Conservation (phyloP, 2,888 invertebrate species). For the Drosophila longiperda region DNA sequence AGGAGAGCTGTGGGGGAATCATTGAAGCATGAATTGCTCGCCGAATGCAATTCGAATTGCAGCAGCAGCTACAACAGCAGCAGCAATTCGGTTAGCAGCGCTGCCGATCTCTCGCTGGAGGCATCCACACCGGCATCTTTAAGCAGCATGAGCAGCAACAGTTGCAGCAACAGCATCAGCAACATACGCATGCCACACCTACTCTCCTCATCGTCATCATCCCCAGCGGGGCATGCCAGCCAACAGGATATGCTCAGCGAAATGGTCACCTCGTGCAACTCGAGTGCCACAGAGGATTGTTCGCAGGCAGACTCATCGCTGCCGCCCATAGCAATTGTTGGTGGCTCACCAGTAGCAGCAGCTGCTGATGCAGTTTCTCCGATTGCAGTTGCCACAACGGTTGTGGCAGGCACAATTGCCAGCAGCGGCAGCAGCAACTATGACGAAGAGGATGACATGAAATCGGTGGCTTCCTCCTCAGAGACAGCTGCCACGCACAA, state of each 20-base stretch:
- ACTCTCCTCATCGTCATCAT: slow-evolving; percentile 24
- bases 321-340: slow-evolving; percentile 24
- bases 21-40: slow-evolving; percentile 69
- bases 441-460: slow-evolving; percentile 68
- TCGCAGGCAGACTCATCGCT: slow-evolving; percentile 51
- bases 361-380: slow-evolving; percentile 1
- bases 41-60: slow-evolving; percentile 71
- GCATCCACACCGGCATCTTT: slow-evolving; percentile 85
- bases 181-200: slow-evolving; percentile 37
- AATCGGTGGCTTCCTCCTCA: slow-evolving; percentile 64
- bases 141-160: slow-evolving; percentile 49
- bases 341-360: not conserved
- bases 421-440: slow-evolving; percentile 60
- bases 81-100: slow-evolving; percentile 80
- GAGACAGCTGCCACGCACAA: slow-evolving; percentile 70
- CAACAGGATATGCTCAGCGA: slow-evolving; percentile 81
- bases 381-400: not conserved
- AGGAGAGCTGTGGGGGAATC: slow-evolving; percentile 34
- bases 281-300: slow-evolving; percentile 69
- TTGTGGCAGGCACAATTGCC: slow-evolving; percentile 6
- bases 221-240: slow-evolving; percentile 58
- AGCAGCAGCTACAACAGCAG: slow-evolving; percentile 56
- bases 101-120: slow-evolving; percentile 82
- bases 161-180: slow-evolving; percentile 45
- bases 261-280: slow-evolving; percentile 80